Evolutionary conservation across 2,113 vertebrate species (phyloP), one percentile per base, ranked within the genome.

Genomic region (Spilogale gracilis): DNA sequence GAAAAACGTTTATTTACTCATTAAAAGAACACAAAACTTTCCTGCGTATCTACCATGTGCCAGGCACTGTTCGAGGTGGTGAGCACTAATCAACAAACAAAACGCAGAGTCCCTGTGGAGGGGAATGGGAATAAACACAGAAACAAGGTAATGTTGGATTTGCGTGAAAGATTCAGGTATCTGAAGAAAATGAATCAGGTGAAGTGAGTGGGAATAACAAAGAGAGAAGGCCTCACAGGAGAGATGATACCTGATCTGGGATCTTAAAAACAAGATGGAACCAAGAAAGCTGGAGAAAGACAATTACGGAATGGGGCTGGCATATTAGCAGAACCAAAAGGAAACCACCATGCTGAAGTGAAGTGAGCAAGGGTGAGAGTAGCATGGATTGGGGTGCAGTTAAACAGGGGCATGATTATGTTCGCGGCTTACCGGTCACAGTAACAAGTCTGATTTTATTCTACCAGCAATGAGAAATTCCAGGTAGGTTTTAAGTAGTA

Each of bases 1-100:
- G 14, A n/a, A 86, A 92, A 67, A 85, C 18, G 11, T 65, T 92
- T 79, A 87, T 67, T 74, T 74, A 91, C 5, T 84, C 45, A 84
- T 61, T 96, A 32, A 88, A 71, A 82, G 43, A 63, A 76, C 27
- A 85, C 7, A 93, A 73, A 93, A 81, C 20, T 84, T 78, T 60
- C 17, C 27, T 88, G 71, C 91, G 12, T 16, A 91, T 83, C 52
- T 80, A 63, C 18, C 14, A 71, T 7, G 3, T 74, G 14, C 14
- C 17, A 91, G 61, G 79, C 23, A 84, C 58, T 78, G 8, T 52
- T 60, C 23, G 69, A 83, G 50, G 30, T 32, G 18, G 4, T 69
- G 3, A 93, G 30, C 67, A 78, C 4, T 82, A 20, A 73, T 73
- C 43, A 86, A 43, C 50, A 65, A 88, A 76, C 54, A 71, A 74